Evolutionary conservation across 1,140 invertebrate species (phyloP).

Genomic region (Galleria mellonella): DNA sequence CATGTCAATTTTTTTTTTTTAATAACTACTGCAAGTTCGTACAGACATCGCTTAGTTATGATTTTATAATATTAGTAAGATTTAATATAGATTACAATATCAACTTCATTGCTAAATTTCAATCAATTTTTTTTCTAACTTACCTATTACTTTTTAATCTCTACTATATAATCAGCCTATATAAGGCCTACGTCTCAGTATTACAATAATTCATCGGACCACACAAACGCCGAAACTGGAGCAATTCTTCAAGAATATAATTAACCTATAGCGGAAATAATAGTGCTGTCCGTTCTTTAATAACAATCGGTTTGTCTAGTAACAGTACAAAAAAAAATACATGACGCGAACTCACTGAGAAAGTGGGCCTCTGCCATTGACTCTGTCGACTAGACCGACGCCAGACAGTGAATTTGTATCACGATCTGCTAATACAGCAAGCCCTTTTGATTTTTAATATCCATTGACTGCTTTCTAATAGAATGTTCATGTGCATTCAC

Average conservation of each 20-base stretch:
- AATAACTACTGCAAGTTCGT: too few relatives aligned
- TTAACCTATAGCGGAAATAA: slow-evolving; percentile 38
- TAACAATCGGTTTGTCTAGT: slow-evolving; percentile 45
- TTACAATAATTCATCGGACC: not conserved
- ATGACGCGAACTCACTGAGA: slow-evolving; percentile 36
- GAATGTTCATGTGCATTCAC: not conserved
- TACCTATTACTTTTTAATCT: too few relatives aligned
- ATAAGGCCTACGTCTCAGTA: too few relatives aligned
- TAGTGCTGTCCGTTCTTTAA: slow-evolving; percentile 37
- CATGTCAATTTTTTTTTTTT: too few relatives aligned
- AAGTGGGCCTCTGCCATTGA: slow-evolving; percentile 52
- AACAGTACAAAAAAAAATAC: slow-evolving; percentile 51
- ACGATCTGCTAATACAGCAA: not conserved
- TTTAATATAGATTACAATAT: too few relatives aligned
- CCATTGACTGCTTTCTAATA: not conserved
- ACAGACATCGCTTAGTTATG: too few relatives aligned
- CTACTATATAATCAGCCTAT: too few relatives aligned
- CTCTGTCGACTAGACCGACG: slow-evolving; percentile 49
- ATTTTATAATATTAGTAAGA: too few relatives aligned
- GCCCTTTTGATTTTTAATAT: not conserved
- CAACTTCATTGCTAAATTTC: too few relatives aligned
- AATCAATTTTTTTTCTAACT: too few relatives aligned
- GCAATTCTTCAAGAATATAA: slow-evolving; percentile 22
- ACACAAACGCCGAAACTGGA: slow-evolving; percentile 6
- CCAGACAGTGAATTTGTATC: slow-evolving; percentile 32